Conservation (phyloP, 37 sponge, comb jelly and placozoan species). For the Beroe ovata region DNA sequence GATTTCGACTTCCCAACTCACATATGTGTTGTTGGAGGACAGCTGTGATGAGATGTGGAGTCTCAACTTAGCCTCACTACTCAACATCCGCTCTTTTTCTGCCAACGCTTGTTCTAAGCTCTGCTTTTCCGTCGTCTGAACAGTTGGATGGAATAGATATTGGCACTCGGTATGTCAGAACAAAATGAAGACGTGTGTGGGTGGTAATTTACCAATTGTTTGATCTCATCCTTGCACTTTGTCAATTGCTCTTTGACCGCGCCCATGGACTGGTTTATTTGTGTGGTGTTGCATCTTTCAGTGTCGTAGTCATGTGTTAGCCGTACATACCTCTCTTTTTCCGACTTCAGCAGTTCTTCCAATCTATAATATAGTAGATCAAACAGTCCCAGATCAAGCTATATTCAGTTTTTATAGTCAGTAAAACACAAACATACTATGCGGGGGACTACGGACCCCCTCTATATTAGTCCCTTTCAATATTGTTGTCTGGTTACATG, state of each 20-base stretch:
- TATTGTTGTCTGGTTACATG: too few species aligned
- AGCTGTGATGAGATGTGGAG: slow-evolving; percentile 51
- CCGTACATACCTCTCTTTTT: background rate
- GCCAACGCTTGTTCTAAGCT: background rate
- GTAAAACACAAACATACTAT: too few species aligned
- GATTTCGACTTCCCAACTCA: too few species aligned
- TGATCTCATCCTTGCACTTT: background rate
- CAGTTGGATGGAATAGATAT: too few species aligned
- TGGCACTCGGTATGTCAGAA: too few species aligned
- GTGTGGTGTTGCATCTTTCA: background rate
- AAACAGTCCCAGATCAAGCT: too few species aligned
- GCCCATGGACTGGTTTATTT: slow-evolving; percentile 6
- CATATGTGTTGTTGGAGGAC: slow-evolving; percentile 6
- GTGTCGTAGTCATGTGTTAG: background rate
- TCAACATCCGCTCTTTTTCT: slow-evolving; percentile 57
- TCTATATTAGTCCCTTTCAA: too few species aligned
- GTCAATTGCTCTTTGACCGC: background rate
- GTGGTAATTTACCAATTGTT: slow-evolving; percentile 15
- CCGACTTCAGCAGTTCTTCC: slow-evolving; percentile 3
- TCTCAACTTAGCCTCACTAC: slow-evolving; percentile 61
- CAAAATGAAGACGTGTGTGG: too few species aligned
- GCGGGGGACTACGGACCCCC: too few species aligned
- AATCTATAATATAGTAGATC: too few species aligned
- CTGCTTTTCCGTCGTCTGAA: slow-evolving; percentile 1
- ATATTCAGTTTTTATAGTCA: too few species aligned